Evolutionary conservation across 92 coral and sea anemone genomes (phyloP).

Genomic region (Epizoanthus fatuus): DNA sequence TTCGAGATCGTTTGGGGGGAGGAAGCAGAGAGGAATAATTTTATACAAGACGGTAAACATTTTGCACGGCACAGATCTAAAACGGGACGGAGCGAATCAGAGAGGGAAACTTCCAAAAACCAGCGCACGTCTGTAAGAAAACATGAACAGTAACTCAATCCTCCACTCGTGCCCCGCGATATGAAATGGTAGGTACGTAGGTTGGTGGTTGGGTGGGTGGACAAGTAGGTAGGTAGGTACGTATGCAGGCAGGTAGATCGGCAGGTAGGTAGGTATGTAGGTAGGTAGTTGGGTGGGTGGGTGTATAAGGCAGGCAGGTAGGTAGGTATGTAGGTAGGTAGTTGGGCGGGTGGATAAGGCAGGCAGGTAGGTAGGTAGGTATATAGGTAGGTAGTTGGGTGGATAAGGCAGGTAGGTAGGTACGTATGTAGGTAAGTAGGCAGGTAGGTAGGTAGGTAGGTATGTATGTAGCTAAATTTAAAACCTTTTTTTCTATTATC

Average conservation of each 20-base stretch:
- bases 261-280: no score
- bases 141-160: neutral
- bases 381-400: no score
- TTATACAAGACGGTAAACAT: neutral
- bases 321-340: no score
- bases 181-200: neutral
- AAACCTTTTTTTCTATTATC: no score
- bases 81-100: neutral
- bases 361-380: no score
- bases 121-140: neutral
- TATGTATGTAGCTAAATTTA: neutral
- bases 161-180: neutral
- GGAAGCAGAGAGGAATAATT: neutral
- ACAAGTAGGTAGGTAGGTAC: no score
- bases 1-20: neutral
- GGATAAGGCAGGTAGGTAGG: no score
- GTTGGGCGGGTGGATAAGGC: no score
- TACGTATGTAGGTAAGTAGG: constrained; percentile 5
- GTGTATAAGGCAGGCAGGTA: no score
- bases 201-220: no score
- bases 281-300: no score
- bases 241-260: no score
- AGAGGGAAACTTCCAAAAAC: neutral
- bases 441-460: constrained; percentile 28
- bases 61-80: neutral